Evolutionary conservation across 2,113 vertebrate genomes (phyloP), one percentile per base, ranked within the genome.

Genomic region (Neolamprologus sp.): DNA sequence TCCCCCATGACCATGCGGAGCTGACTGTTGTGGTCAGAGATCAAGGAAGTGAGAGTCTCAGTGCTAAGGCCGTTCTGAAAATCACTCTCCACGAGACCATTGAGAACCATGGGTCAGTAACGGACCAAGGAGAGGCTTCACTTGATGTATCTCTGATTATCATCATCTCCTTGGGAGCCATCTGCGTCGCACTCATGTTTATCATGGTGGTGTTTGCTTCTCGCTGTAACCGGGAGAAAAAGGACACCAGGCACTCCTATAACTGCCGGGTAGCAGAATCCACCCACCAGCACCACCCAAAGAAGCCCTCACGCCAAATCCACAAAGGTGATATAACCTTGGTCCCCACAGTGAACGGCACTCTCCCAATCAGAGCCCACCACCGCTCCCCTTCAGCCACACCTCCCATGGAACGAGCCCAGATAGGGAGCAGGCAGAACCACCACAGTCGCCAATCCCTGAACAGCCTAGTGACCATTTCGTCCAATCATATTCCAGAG

Each of bases 391-490:
- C 98, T 0, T 98, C 98, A 0, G 95, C 97, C 2, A 98, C 98
- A 3, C 98, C 98, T 0, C 97, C 97, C 45, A 94, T 98, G 94
- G 98, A 99, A 51, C 96, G 98, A 90, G 98, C 97, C 19, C 98
- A 98, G 17, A 98, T 99, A 97, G 97, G 97, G 92, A 97, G 97
- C 91, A 93, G 97, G 28, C 98, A 98, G 95, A 99, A 97, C 93
- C 98, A 99, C 86, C 97, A 99, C 95, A 99, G 98, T 89, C 98
- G 98, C 93, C 98, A 99, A 28, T 99, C 99, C 0, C 94, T 99
- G 42, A 99, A 99, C 96, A 99, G 99, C 95, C 95, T 99, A 84
- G 98, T 99, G 95, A 99, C 98, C 81, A 98, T 99, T 92, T 99
- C 98, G 4, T 99, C 99, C 28, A 99, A 98, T 97, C 98, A 99